phyloP scores from a whole-genome alignment of 1,140 invertebrate species.

The Holotrichia oblita region DNA sequence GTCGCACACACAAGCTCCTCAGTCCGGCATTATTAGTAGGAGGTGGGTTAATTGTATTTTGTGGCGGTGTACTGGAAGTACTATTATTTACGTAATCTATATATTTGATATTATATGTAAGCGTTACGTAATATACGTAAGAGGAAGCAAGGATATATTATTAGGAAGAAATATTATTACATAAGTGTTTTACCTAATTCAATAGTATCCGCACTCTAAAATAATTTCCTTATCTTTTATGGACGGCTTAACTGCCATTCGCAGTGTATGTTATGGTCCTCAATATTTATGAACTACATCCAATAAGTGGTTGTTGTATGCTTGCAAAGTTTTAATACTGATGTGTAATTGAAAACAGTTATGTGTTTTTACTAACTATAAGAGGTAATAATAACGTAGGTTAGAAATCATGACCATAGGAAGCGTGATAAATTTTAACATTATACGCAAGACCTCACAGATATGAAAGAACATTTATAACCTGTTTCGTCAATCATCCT shows the following conservation, averaged over 20 bases:
- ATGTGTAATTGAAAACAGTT: conserved; percentile 34
- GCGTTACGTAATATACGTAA: conserved; percentile 25
- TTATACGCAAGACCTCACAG: too few species aligned
- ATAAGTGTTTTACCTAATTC: conserved; percentile 34
- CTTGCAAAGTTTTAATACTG: conserved; percentile 3
- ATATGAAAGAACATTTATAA: too few species aligned
- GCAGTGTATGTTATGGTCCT: conserved; percentile 4
- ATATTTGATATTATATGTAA: conserved; percentile 16
- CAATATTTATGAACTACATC: conserved; percentile 26
- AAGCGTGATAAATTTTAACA: neutral
- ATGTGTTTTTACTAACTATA: neutral
- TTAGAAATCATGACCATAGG: neutral
- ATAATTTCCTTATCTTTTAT: conserved; percentile 36
- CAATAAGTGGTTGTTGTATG: conserved; percentile 28
- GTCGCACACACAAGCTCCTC: neutral
- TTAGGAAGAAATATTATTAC: conserved; percentile 28
- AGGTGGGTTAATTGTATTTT: conserved; percentile 22
- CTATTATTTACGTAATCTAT: conserved; percentile 23
- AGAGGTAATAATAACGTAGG: neutral
- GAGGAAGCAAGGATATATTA: conserved; percentile 17
- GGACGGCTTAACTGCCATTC: neutral
- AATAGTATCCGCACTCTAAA: conserved; percentile 33
- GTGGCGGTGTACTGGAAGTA: neutral
- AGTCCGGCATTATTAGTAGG: conserved; percentile 17
- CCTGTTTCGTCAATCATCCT: too few species aligned